Base-by-base conservation (phyloP, 2,888 invertebrate genomes). In the Synergus laeviventris region DNA sequence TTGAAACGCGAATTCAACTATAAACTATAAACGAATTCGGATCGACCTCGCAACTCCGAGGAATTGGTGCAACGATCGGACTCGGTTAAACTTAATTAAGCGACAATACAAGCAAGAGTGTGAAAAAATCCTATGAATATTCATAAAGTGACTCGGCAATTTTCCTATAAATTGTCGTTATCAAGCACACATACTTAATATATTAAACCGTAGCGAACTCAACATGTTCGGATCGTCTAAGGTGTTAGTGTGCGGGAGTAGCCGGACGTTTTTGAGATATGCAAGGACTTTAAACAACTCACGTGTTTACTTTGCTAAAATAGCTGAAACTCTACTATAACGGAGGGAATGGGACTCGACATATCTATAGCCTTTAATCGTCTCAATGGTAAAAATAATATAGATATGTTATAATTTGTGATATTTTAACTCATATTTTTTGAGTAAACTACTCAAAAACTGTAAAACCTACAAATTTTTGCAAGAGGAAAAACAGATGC, bases 111-210 rank as follows among this genome's bases (percentile, higher is more conserved):
- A 21, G 12, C 12, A 24, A 12, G 56, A 21, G 21, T 14, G 21
- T 21, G 5, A 70, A 70, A 70, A 49, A 36, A n/a, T 70, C 12
- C 14, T 18, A 79, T 85, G 78, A 84, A 86, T 87, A 86, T 86
- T 87, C 76, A 87, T 82, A 18, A 70, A 39, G 76, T 87, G 86
- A 87, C 80, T 86, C 82, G 83, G 61, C 84, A 81, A 79, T 78
- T 86, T 85, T 77, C 75, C 74, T 74, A 73, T 60, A 31, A 56
- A 64, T 45, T 59, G 59, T 42, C 42, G 54, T 24, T 66, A 70
- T 31, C 49, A 14, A 12, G 18, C n/a, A 61, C n/a, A 61, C 11
- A 49, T 16, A 42, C 36, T 45, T 31, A 70, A 49, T n/a, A n/a
- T n/a, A n/a, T 70, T 70, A 70, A 70, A 49, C 31, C 24, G 31